These are phyloP conservation scores for Nycteola revayana DNA, from an alignment of 2,888 invertebrate genomes.

Conservation along the genomic window DNA sequence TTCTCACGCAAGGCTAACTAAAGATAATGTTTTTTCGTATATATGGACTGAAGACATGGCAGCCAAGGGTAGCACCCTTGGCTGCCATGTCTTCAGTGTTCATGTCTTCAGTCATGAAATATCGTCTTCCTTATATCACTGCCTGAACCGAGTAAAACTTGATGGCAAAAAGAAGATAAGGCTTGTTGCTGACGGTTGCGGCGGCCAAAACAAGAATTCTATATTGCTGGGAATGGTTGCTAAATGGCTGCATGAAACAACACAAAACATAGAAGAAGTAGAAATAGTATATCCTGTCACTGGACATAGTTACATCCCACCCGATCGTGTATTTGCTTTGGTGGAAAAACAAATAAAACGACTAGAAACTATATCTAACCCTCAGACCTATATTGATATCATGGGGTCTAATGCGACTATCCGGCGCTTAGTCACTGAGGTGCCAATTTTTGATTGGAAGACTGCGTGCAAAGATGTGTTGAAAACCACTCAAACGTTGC, in stretches of 20 bases:
- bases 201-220: conserved; percentile 32
- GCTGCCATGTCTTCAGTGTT: too few species aligned
- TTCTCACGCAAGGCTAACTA: conserved; percentile 31
- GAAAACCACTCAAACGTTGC: conserved; percentile 21
- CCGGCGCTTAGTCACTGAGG: conserved; percentile 14
- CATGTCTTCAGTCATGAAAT: too few species aligned
- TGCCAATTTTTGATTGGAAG: conserved; percentile 23
- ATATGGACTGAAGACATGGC: conserved; percentile 26
- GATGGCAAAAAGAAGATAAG: conserved; percentile 16
- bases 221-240: conserved; percentile 25
- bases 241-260: conserved; percentile 23
- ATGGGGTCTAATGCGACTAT: conserved; percentile 20
- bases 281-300: conserved; percentile 29
- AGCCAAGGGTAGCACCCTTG: conserved; percentile 25
- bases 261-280: conserved; percentile 11
- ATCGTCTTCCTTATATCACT: conserved; percentile 25
- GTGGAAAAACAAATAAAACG: conserved; percentile 22
- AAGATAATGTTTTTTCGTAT: conserved; percentile 33
- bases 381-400: conserved; percentile 20
- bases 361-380: conserved; percentile 19
- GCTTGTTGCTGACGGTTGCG: conserved; percentile 31
- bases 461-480: conserved; percentile 16
- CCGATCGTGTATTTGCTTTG: conserved; percentile 26
- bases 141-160: conserved; percentile 10
- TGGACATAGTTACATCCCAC: conserved; percentile 27